Conservation (phyloP, 2,888 invertebrate species). For the Cerastoderma edule region DNA sequence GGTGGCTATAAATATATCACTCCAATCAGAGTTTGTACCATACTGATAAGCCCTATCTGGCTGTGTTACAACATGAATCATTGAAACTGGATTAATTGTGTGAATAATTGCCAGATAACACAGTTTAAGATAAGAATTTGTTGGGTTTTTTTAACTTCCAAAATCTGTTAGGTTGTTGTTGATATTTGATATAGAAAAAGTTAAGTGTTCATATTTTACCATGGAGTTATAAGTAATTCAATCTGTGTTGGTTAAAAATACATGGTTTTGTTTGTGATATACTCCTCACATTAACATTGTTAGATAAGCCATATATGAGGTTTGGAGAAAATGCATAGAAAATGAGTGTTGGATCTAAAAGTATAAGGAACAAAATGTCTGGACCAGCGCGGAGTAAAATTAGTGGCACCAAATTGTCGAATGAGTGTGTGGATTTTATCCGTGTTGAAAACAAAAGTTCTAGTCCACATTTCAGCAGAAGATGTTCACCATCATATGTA, state of each 20-base stretch:
- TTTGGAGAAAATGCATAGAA: slow-evolving; percentile 1
- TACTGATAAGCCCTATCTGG: slow-evolving; percentile 23
- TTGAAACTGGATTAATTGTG: too few species aligned
- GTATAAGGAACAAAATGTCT: slow-evolving; percentile 10
- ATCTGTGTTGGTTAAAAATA: too few species aligned
- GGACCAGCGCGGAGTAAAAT: slow-evolving; percentile 1
- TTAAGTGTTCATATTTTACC: too few species aligned
- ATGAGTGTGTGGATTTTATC: slow-evolving; percentile 21
- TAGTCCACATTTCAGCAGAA: neutral
- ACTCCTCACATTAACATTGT: too few species aligned
- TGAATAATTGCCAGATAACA: too few species aligned
- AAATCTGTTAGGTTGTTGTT: too few species aligned
- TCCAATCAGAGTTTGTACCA: neutral
- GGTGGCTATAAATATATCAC: slow-evolving; percentile 12
- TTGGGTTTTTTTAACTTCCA: too few species aligned
- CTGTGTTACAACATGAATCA: neutral
- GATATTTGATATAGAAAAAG: too few species aligned
- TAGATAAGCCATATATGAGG: too few species aligned
- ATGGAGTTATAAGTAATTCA: too few species aligned
- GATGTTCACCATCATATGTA: slow-evolving; percentile 14
- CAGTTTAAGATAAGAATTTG: too few species aligned
- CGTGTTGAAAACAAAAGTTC: neutral
- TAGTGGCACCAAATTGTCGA: neutral
- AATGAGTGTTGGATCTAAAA: slow-evolving; percentile 7
- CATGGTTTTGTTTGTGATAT: too few species aligned